Evolutionary conservation across 64 coral and sea anemone species (phyloP).

Genomic region (Orbicella faveolata): DNA sequence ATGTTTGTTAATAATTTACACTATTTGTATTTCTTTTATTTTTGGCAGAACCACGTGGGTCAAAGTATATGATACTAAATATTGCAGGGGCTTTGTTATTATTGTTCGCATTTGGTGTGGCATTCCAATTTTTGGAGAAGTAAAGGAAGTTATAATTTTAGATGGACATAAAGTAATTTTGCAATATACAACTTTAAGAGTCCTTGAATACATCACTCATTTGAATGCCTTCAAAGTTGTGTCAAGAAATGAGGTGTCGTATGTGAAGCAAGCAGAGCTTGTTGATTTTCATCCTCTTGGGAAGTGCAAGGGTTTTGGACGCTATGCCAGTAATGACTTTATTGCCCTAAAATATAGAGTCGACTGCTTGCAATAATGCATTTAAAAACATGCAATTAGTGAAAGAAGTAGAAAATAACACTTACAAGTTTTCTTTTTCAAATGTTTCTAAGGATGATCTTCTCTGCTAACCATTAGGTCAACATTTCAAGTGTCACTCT

Average conservation of each 20-base stretch:
- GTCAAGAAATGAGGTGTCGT: neutral
- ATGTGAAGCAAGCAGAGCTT: conserved; percentile 27
- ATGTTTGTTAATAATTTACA: too few relatives aligned
- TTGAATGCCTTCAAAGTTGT: conserved; percentile 72
- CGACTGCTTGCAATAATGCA: conserved; percentile 25
- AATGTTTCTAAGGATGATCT: too few relatives aligned
- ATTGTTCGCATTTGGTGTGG: conserved; percentile 38
- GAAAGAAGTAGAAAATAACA: too few relatives aligned
- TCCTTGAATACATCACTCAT: conserved; percentile 31
- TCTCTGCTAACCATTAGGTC: too few relatives aligned
- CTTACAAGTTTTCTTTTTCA: too few relatives aligned
- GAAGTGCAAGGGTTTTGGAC: conserved; percentile 28
- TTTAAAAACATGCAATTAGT: too few relatives aligned
- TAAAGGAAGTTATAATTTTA: conserved; percentile 50
- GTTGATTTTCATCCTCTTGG: conserved; percentile 38
- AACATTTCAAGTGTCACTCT: too few relatives aligned
- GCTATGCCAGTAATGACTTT: conserved; percentile 3
- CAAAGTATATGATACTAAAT: conserved; percentile 58
- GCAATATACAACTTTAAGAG: conserved; percentile 12
- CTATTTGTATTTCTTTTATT: too few relatives aligned
- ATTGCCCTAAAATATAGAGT: conserved; percentile 47
- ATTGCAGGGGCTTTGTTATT: conserved; percentile 9
- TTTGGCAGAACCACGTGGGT: conserved; percentile 25
- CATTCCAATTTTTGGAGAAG: conserved; percentile 56
- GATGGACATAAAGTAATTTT: conserved; percentile 45